Conservation (phyloP, 2,888 invertebrate genomes). For the Dolichomitus sp. region DNA sequence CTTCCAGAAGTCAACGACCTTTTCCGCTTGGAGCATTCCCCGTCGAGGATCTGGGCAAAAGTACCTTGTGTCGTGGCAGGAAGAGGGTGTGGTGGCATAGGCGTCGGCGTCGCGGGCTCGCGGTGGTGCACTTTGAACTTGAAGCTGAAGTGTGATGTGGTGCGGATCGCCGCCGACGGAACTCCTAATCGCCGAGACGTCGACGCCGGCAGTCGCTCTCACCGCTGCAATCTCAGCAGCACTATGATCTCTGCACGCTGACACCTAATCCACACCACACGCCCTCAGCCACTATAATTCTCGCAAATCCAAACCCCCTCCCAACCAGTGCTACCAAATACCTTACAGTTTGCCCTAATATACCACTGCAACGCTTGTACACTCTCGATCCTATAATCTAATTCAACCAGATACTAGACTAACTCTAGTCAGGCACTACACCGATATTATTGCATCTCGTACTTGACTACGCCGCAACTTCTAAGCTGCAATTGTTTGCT, state of each 20-base stretch:
- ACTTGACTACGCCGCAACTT: not conserved
- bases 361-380: conserved; percentile 20
- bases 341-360: conserved; percentile 24
- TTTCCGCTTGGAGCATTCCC: conserved; percentile 15
- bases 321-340: conserved; percentile 32
- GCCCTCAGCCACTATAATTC: conserved; percentile 81
- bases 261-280: conserved; percentile 84
- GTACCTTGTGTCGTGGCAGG: conserved; percentile 83
- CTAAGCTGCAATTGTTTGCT: not conserved
- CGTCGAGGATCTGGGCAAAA: conserved; percentile 54
- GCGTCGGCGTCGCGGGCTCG: conserved; percentile 77
- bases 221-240: conserved; percentile 75
- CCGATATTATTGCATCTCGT: not conserved
- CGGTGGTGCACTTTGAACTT: conserved; percentile 75
- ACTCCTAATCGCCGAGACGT: conserved; percentile 72
- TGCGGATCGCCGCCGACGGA: conserved; percentile 73
- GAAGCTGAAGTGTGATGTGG: conserved; percentile 77
- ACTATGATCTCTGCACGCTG: conserved; percentile 81
- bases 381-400: conserved; percentile 24
- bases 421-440: conserved; percentile 11
- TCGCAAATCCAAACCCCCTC: conserved; percentile 54
- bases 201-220: conserved; percentile 74
- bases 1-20: conserved; percentile 20
- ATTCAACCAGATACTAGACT: not conserved
- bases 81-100: conserved; percentile 83